These are phyloP conservation scores for Eospalax fontanierii DNA, from an alignment of 2,797 vertebrate genomes.

Conservation along the genomic window DNA sequence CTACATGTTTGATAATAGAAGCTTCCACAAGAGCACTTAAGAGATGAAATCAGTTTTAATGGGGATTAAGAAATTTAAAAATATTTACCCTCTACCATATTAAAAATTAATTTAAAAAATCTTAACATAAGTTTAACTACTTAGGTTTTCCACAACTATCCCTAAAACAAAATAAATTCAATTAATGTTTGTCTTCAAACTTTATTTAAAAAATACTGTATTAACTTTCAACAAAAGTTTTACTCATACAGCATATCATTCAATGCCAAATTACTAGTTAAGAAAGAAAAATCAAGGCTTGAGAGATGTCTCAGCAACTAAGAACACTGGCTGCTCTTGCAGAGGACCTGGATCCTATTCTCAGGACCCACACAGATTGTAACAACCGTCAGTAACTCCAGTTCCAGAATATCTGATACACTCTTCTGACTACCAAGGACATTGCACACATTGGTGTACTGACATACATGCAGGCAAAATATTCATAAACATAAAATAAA, in stretches of 20 bases:
- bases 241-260: neutral
- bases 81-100: neutral
- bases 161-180: neutral
- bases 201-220: neutral
- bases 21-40: neutral
- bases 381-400: too few species aligned
- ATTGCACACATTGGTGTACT: too few species aligned
- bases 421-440: too few species aligned
- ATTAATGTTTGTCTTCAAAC: neutral
- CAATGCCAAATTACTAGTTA: neutral
- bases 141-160: neutral
- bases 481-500: too few species aligned
- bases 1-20: neutral
- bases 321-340: too few species aligned
- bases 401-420: too few species aligned
- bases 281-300: neutral
- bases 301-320: too few species aligned
- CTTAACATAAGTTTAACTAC: slow-evolving; percentile 8
- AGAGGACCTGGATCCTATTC: too few species aligned
- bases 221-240: neutral
- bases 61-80: neutral
- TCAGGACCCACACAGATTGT: too few species aligned
- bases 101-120: neutral
- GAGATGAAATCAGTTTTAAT: neutral
- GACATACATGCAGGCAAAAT: too few species aligned